phyloP scores from a whole-genome alignment of 2,113 vertebrate species.

The Mus spicilegus region DNA sequence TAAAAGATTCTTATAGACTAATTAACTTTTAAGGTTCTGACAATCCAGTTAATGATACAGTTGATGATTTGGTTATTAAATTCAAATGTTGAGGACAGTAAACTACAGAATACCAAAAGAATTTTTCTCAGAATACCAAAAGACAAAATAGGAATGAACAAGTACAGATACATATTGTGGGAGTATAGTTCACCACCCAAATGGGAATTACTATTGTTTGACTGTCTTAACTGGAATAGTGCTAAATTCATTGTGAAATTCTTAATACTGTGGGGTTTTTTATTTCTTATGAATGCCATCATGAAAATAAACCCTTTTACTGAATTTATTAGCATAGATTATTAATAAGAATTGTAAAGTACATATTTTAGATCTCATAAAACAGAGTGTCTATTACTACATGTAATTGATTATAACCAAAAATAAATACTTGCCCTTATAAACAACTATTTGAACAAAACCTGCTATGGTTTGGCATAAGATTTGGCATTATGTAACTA shows the following conservation, averaged over 20 bases:
- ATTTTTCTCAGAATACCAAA: conserved; percentile 34
- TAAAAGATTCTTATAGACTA: conserved; percentile 24
- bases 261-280: background rate
- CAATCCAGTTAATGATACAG: background rate
- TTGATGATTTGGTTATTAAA: conserved; percentile 52
- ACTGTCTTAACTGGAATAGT: background rate
- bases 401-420: conserved; percentile 3
- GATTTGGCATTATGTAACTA: background rate
- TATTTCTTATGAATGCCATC: background rate
- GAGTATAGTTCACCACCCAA: background rate
- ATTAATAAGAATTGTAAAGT: background rate
- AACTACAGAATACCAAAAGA: background rate
- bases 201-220: background rate
- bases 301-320: background rate
- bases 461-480: background rate
- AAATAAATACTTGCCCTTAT: background rate
- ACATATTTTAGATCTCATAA: background rate
- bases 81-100: conserved; percentile 12
- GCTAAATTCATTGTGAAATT: conserved; percentile 36
- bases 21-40: conserved; percentile 51
- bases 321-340: background rate
- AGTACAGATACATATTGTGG: background rate
- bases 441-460: conserved; percentile 28
- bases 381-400: background rate
- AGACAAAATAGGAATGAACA: background rate